Base-by-base conservation (phyloP, 2,113 vertebrate species). In the Marmota flaviventris region DNA sequence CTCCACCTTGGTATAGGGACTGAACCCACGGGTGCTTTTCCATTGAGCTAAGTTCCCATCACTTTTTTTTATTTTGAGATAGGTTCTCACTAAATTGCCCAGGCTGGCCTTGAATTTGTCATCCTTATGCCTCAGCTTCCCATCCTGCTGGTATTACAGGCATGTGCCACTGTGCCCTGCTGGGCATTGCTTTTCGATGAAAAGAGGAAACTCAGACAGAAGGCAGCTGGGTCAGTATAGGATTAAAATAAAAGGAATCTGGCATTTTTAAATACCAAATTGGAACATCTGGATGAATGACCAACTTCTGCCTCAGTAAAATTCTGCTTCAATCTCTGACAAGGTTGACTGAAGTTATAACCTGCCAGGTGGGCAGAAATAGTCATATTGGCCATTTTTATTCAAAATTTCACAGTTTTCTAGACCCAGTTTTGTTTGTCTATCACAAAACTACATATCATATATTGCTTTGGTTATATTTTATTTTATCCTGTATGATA, bases 161-260 rank as follows among this genome's bases (percentile, higher is more conserved):
- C 8, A 10, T 9, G 61, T 4, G 3, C 61, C 24, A 63, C 61
- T 10, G 8, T 5, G 9, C 61, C 61, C 61, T 27, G 24, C 24
- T 63, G 61, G 61, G 3, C 27, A 34, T 45, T 37, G 24, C 45
- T 93, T 94, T n/a, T 85, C 87, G 45, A 79, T 56, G 72, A 92
- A 95, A 95, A 90, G 58, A 87, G 58, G 84, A 95, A 94, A 82
- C 63, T 58, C 42, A 81, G 34, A 76, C 75, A 91, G 48, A 86
- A 65, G 84, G 58, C 58, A n/a, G 25, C 45, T 63, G 32, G 73
- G 37, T 94, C 79, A 58, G 61, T 67, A 27, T 32, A 81, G 65
- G 72, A 88, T 94, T 72, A 77, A 87, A 96, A 88, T 91, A 29
- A 97, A 90, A 96, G 25, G 58, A 96, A 95, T 37, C 12, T 85